Conservation (phyloP, 2,797 vertebrate species). For the Neosalanx taihuensis region DNA sequence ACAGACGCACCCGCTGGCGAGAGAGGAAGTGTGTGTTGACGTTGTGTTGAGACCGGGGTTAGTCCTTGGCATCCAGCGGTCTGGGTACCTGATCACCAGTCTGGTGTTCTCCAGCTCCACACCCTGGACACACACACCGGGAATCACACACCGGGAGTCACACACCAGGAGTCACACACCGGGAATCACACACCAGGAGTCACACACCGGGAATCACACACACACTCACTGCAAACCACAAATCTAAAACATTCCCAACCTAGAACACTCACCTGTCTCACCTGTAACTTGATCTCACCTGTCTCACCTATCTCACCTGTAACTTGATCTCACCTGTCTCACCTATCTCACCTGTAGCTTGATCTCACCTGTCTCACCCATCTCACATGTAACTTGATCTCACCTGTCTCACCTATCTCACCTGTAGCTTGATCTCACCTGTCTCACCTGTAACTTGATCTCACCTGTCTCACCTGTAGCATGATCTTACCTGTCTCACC, state of each 20-base stretch:
- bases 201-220: not conserved
- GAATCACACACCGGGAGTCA: conserved; percentile 41
- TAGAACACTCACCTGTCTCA: conserved; percentile 29
- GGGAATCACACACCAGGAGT: too few species aligned
- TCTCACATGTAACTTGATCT: too few species aligned
- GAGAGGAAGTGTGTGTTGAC: not conserved
- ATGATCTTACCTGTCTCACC: too few species aligned
- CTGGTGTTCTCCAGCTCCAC: conserved; percentile 58
- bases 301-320: conserved; percentile 46
- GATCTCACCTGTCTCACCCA: conserved; percentile 54
- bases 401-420: too few species aligned
- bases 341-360: conserved; percentile 57
- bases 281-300: conserved; percentile 47
- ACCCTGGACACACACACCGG: conserved; percentile 44
- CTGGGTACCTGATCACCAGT: conserved; percentile 73
- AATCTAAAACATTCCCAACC: not conserved
- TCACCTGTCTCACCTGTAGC: too few species aligned
- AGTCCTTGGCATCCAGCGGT: conserved; percentile 58
- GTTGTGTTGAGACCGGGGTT: not conserved
- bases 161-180: not conserved
- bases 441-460: too few species aligned
- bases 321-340: conserved; percentile 31
- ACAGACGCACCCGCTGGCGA: conserved; percentile 22
- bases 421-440: too few species aligned
- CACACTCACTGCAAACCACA: not conserved